These are phyloP conservation scores for Itoplectis maculator DNA, from an alignment of 2,888 invertebrate genomes.

Conservation along the genomic window DNA sequence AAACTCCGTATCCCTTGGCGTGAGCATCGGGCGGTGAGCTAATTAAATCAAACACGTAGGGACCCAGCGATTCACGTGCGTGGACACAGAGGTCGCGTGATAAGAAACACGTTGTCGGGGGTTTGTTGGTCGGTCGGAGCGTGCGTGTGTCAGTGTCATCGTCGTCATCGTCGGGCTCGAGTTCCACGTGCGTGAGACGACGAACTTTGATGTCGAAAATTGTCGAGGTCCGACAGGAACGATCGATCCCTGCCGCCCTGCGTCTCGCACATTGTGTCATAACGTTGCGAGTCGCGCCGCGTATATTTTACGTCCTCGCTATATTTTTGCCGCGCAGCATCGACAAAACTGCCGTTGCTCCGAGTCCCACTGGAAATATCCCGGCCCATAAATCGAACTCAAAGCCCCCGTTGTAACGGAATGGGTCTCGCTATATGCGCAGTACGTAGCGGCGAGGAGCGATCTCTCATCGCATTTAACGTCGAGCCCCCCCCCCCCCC, in stretches of 20 bases:
- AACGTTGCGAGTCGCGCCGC: background rate
- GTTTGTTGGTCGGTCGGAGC: background rate
- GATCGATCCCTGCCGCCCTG: background rate
- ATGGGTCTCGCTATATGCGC: background rate
- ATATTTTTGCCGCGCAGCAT: slow-evolving; percentile 6
- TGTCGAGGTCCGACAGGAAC: background rate
- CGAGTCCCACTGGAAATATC: slow-evolving; percentile 16
- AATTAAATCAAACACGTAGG: slow-evolving; percentile 28
- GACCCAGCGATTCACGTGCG: background rate
- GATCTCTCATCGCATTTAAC: slow-evolving; percentile 41
- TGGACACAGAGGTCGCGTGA: slow-evolving; percentile 7
- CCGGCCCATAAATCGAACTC: slow-evolving; percentile 41
- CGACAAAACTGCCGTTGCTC: slow-evolving; percentile 1
- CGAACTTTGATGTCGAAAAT: background rate
- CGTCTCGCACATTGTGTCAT: background rate
- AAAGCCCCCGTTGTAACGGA: slow-evolving; percentile 22
- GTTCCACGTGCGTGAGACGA: slow-evolving; percentile 23
- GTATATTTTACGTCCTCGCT: background rate
- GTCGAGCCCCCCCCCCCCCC: background rate
- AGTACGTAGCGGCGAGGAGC: background rate
- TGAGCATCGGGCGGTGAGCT: slow-evolving; percentile 11
- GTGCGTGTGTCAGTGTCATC: slow-evolving; percentile 20
- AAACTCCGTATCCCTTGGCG: background rate
- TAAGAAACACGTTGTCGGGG: slow-evolving; percentile 14
- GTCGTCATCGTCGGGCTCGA: too few relatives aligned